Evolutionary conservation across 2,888 invertebrate species (phyloP).

Genomic region (Andrena camellia): DNA sequence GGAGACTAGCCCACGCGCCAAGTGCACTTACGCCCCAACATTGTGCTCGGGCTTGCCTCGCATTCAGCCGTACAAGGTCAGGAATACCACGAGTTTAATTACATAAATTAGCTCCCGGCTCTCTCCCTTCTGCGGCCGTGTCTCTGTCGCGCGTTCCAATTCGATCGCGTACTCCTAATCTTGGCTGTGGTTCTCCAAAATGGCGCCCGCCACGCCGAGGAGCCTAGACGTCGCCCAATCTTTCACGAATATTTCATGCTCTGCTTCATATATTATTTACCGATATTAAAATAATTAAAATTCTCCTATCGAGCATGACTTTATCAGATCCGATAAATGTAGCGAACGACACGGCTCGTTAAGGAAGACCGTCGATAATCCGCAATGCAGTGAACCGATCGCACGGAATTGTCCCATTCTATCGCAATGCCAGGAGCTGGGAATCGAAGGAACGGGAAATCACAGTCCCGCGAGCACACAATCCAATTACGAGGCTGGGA

Average conservation of each 20-base stretch:
- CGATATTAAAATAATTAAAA: too few species aligned
- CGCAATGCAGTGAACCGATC: constrained; percentile 16
- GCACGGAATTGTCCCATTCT: constrained; percentile 1
- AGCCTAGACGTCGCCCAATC: too few species aligned
- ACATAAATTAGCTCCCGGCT: constrained; percentile 79
- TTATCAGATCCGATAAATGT: background rate
- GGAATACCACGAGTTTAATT: constrained; percentile 82
- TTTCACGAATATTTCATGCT: too few species aligned
- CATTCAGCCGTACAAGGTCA: constrained; percentile 81
- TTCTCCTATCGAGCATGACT: too few species aligned
- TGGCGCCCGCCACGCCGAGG: constrained; percentile 9
- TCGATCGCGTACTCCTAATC: constrained; percentile 17
- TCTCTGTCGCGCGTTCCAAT: constrained; percentile 5
- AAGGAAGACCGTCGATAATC: background rate
- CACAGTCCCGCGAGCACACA: background rate
- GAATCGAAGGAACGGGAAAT: background rate
- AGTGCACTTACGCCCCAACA: constrained; percentile 50
- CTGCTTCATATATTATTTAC: too few species aligned
- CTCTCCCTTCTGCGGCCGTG: constrained; percentile 39
- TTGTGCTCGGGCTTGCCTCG: constrained; percentile 50
- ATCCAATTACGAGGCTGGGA: background rate
- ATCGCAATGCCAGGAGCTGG: background rate
- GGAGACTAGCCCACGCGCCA: constrained; percentile 53
- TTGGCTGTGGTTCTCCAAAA: constrained; percentile 47
- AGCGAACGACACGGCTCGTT: background rate